Evolutionary conservation across 2,888 invertebrate genomes (phyloP).

Genomic region (Odontocolon sp.): DNA sequence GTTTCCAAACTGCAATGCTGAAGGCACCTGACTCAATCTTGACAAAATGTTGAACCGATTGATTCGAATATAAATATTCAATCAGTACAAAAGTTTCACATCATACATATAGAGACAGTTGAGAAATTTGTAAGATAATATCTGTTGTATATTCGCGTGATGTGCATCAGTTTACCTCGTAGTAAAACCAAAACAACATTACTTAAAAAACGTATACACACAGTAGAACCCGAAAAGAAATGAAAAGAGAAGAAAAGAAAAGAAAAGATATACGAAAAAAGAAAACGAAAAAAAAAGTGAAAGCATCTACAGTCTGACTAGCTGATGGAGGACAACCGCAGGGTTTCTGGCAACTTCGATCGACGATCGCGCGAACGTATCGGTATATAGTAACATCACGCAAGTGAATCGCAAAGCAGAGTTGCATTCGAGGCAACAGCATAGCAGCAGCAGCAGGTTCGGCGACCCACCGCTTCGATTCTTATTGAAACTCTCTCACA

Average conservation of each 20-base stretch:
- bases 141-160: no score
- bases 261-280: constrained; percentile 5
- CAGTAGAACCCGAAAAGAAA: not conserved
- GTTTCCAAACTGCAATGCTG: no score
- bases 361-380: constrained; percentile 35
- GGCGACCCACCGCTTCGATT: constrained; percentile 73
- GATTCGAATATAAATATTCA: no score
- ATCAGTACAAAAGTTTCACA: no score
- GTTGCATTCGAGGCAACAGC: constrained; percentile 14
- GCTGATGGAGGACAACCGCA: constrained; percentile 28
- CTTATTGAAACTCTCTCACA: constrained; percentile 80
- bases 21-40: no score
- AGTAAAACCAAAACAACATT: no score
- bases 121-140: no score
- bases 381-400: not conserved
- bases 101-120: no score
- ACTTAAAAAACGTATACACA: no score
- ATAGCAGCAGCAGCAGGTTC: constrained; percentile 59
- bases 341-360: constrained; percentile 34
- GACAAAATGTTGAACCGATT: no score
- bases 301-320: constrained; percentile 3
- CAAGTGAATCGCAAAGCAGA: constrained; percentile 26
- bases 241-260: not conserved
- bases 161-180: no score
- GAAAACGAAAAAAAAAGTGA: constrained; percentile 13